Evolutionary conservation across 2,113 vertebrate genomes (phyloP).

Genomic region (Hiodon alosoides): DNA sequence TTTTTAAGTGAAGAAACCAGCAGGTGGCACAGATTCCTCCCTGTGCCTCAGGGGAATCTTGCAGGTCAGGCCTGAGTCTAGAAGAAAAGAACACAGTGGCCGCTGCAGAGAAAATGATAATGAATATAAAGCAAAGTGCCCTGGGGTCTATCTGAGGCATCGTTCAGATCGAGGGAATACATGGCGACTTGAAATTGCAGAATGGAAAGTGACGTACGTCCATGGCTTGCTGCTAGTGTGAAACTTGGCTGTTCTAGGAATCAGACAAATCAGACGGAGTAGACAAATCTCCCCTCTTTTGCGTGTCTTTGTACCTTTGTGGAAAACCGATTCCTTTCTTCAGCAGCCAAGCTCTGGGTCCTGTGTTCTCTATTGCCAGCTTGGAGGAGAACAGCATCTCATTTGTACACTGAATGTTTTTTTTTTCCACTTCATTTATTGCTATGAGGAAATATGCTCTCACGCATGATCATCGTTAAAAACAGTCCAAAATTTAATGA

Average conservation of each 20-base stretch:
- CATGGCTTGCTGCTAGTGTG: too few species aligned
- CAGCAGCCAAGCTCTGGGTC: not conserved
- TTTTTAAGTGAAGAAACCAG: constrained; percentile 12
- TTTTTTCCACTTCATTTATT: not conserved
- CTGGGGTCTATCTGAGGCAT: constrained; percentile 12
- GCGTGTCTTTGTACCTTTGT: too few species aligned
- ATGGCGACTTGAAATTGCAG: not conserved
- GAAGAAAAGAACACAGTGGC: constrained; percentile 1
- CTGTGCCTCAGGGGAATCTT: not conserved
- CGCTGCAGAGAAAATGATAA: constrained; percentile 9
- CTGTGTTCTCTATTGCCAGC: not conserved
- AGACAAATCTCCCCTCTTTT: too few species aligned
- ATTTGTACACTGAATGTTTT: not conserved
- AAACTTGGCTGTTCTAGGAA: too few species aligned
- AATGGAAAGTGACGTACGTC: too few species aligned
- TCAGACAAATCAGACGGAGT: too few species aligned
- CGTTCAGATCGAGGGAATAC: constrained; percentile 1
- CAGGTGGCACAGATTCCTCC: constrained; percentile 17
- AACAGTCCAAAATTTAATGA: not conserved
- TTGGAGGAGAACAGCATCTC: not conserved
- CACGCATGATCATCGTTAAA: not conserved
- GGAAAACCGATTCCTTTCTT: not conserved
- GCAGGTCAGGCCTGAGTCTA: constrained; percentile 1
- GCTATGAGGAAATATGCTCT: not conserved
- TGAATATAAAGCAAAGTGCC: constrained; percentile 7